Conservation (phyloP, 2,113 vertebrate species). For the Sisor rabdophorus region DNA sequence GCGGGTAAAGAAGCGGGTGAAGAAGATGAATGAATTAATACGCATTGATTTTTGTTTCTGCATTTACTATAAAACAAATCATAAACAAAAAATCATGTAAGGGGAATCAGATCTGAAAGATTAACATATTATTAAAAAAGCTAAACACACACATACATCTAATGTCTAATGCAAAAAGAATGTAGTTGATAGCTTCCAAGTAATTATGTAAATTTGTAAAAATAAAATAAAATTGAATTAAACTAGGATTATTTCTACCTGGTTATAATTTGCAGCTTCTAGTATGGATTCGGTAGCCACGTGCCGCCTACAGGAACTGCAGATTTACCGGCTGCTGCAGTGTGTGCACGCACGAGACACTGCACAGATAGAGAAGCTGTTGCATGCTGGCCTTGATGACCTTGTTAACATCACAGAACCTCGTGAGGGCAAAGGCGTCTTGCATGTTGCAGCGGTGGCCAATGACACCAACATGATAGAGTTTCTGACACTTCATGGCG, state of each 20-base stretch:
- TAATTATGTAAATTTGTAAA: too few relatives aligned
- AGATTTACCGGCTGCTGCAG: conserved; percentile 88
- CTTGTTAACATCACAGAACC: conserved; percentile 88
- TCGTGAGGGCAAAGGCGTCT: conserved; percentile 68
- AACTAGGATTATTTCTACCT: too few relatives aligned
- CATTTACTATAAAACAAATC: too few relatives aligned
- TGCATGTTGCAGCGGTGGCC: conserved; percentile 77
- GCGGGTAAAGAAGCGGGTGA: too few relatives aligned
- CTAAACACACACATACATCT: background rate
- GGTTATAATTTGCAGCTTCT: background rate
- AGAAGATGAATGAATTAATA: too few relatives aligned
- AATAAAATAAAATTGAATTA: too few relatives aligned
- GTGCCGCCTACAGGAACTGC: conserved; percentile 74
- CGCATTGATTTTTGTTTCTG: background rate
- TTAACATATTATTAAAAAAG: background rate
- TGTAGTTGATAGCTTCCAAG: too few relatives aligned
- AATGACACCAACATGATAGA: conserved; percentile 78
- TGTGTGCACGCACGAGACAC: conserved; percentile 72
- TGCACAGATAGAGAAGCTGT: conserved; percentile 78
- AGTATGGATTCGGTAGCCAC: conserved; percentile 54
- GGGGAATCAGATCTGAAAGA: background rate
- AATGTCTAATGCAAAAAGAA: too few relatives aligned
- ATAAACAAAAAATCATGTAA: background rate
- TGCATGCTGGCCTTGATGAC: conserved; percentile 70
- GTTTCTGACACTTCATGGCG: conserved; percentile 78